Evolutionary conservation across 2,797 vertebrate genomes (phyloP), one percentile per base, ranked within the genome.

Genomic region (Anniella stebbinsi): DNA sequence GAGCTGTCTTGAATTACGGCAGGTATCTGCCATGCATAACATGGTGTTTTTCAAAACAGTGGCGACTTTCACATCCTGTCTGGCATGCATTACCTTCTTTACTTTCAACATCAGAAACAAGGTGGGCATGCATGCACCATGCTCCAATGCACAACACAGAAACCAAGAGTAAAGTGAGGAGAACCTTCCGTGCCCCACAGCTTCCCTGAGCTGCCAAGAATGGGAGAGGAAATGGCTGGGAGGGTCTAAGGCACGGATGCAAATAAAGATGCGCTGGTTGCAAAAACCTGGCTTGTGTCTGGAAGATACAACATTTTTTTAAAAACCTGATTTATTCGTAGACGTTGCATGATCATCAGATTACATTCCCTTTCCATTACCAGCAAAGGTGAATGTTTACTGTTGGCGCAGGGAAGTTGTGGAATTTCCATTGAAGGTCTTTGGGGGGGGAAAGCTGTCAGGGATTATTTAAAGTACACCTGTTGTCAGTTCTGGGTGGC

Each of bases 341-440:
- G 13, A 85, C 12, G 83, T 80, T 87, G 69, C 30, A 41, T 18
- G n/a, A 54, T 33, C 60, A 69, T 60, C 36, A 8, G 4, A 81
- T 80, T 38, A 86, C 36, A 80, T 84, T 80, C 28, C 51, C 9
- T 85, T 85, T 91, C 86, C 73, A 73, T 84, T 85, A 85, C 75
- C 23, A 48, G 30, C 70, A 36, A 80, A 80, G 45, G 60, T 86
- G 38, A 86, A 90, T 86, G 89, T 90, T 90, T 90, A 86, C 54
- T 81, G 67, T 81, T 90, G 86, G 54, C 33, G 23, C 67, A 73
- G 11, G 69, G 77, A 72, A 86, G 23, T 48, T 80, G 67, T 86
- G 84, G 89, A 86, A 86, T 86, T 78, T 90, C 76, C 76, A 90
- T 28, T 73, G 84, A 80, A 73, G 41, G 66, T 70, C 21, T 70